Percentiles rank a stretch among this genome's conserved stretches.
Conservation (phyloP, 2,113 vertebrate species). For the Dolichallabes microphthalmus region DNA sequence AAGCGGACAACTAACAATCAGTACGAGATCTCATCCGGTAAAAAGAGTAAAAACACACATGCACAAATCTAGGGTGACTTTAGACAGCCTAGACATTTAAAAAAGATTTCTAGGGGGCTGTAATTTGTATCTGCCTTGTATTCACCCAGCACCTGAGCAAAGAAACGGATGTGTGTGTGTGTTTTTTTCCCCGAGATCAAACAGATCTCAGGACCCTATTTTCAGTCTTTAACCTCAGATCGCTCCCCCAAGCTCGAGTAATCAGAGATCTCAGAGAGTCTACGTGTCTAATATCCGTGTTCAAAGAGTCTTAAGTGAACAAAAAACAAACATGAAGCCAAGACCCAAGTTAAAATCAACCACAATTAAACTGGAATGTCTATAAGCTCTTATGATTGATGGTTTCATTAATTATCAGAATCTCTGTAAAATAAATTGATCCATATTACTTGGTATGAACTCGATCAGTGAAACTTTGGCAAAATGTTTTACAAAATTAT, state of each 20-base stretch:
- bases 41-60: neutral
- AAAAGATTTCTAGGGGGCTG: neutral
- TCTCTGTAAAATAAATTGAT: neutral
- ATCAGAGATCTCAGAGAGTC: conserved; percentile 5
- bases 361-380: neutral
- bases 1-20: conserved; percentile 31
- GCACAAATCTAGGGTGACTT: neutral
- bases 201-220: conserved; percentile 16
- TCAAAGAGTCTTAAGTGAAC: too few species aligned
- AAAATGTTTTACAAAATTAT: neutral
- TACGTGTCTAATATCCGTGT: neutral
- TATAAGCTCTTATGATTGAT: neutral
- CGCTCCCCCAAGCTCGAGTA: neutral
- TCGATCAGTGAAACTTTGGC: neutral
- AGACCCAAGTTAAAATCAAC: neutral
- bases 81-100: conserved; percentile 6
- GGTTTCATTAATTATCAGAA: neutral
- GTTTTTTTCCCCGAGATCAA: conserved; percentile 15
- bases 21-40: neutral
- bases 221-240: conserved; percentile 15
- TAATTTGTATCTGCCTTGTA: neutral
- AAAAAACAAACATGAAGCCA: neutral
- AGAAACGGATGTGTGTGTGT: conserved; percentile 26
- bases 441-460: neutral
- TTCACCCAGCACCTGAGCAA: conserved; percentile 40